Conservation (phyloP, 2,888 invertebrate species). For the Protodeltote pygarga region DNA sequence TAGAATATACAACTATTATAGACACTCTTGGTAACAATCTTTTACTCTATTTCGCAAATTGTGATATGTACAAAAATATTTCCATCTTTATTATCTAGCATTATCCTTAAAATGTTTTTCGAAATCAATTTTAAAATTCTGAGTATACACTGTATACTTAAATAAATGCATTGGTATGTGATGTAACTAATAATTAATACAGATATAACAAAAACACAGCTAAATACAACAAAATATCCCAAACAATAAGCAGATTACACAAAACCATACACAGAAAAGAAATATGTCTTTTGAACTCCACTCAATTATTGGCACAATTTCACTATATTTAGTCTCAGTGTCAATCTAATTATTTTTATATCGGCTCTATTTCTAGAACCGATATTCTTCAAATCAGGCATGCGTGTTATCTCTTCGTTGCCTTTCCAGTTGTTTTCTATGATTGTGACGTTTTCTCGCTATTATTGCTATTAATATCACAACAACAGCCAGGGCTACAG, state of each 20-base stretch:
- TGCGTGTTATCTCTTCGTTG: constrained; percentile 78
- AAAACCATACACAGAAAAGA: constrained; percentile 45
- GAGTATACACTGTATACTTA: constrained; percentile 37
- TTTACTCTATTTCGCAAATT: constrained; percentile 74
- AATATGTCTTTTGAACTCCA: constrained; percentile 54
- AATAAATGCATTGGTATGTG: constrained; percentile 54
- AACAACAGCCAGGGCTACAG: constrained; percentile 75
- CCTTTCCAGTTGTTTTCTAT: constrained; percentile 80
- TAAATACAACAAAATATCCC: constrained; percentile 39
- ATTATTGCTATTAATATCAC: constrained; percentile 78
- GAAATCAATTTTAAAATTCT: constrained; percentile 33
- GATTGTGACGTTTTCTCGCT: constrained; percentile 81
- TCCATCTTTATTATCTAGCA: constrained; percentile 72
- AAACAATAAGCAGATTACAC: constrained; percentile 43
- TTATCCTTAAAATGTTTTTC: constrained; percentile 47
- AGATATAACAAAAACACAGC: constrained; percentile 48
- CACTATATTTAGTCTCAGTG: constrained; percentile 62
- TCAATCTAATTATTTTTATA: constrained; percentile 52
- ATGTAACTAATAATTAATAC: constrained; percentile 52
- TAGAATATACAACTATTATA: constrained; percentile 71
- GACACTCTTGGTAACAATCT: constrained; percentile 83
- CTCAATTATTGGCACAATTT: constrained; percentile 72
- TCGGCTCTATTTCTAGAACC: constrained; percentile 81
- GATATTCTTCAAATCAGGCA: constrained; percentile 85
- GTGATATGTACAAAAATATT: constrained; percentile 87